phyloP scores from a whole-genome alignment of 2,888 invertebrate genomes.

The Cosmia pyralina region DNA sequence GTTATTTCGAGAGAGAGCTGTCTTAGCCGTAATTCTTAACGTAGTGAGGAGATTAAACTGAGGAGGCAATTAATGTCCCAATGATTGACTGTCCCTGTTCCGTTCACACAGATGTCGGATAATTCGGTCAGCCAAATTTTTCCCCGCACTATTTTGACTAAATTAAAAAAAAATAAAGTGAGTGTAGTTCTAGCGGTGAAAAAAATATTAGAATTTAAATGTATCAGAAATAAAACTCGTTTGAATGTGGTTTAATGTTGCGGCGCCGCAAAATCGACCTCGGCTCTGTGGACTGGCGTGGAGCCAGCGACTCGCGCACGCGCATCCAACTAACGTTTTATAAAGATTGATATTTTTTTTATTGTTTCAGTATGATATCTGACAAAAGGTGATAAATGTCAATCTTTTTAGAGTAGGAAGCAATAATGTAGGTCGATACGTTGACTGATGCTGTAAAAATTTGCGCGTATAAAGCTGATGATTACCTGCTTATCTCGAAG shows the following conservation, averaged over 20 bases:
- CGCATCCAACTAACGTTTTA: slow-evolving; percentile 70
- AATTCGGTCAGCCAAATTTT: slow-evolving; percentile 60
- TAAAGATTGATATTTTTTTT: slow-evolving; percentile 64
- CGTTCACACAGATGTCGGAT: slow-evolving; percentile 65
- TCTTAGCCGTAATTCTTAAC: slow-evolving; percentile 76
- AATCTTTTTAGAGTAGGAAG: slow-evolving; percentile 26
- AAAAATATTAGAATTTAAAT: slow-evolving; percentile 61
- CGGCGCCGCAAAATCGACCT: slow-evolving; percentile 84
- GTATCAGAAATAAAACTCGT: slow-evolving; percentile 76
- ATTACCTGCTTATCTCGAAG: too few relatives aligned
- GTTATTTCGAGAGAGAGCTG: slow-evolving; percentile 81
- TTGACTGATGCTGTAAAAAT: not conserved
- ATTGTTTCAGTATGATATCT: slow-evolving; percentile 67
- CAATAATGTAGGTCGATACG: slow-evolving; percentile 20
- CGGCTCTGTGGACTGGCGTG: slow-evolving; percentile 80
- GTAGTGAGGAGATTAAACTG: slow-evolving; percentile 82
- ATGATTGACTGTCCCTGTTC: slow-evolving; percentile 82
- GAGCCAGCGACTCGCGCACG: slow-evolving; percentile 80
- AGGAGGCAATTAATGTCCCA: slow-evolving; percentile 82
- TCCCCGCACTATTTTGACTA: slow-evolving; percentile 34
- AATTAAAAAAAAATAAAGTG: not conserved
- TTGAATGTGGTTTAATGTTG: slow-evolving; percentile 83
- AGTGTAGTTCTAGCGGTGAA: slow-evolving; percentile 18
- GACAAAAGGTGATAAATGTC: slow-evolving; percentile 51
- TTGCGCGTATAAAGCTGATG: too few relatives aligned